Evolutionary conservation across 2,888 invertebrate species (phyloP).

Genomic region (Drosophila neonasuta): DNA sequence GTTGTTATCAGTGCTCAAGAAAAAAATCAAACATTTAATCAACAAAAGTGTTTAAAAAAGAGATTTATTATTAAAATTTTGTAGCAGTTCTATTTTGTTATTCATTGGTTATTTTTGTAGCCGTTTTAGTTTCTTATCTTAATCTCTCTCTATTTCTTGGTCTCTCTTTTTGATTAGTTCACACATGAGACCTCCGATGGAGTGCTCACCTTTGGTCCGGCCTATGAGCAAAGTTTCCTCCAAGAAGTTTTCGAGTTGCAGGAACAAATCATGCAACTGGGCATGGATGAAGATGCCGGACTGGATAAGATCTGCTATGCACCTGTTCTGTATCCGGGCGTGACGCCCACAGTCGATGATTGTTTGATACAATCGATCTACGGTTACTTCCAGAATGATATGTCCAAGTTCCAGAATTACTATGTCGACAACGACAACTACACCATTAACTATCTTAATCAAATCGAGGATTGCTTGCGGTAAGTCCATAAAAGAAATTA

Average conservation of each 20-base stretch:
- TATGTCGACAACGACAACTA: conserved; percentile 77
- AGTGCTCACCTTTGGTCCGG: conserved; percentile 87
- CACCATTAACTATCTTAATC: conserved; percentile 82
- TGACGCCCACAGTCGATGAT: conserved; percentile 83
- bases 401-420: conserved; percentile 82
- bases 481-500: conserved; percentile 31
- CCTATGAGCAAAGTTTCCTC: conserved; percentile 90
- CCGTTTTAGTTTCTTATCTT: too few relatives aligned
- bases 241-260: conserved; percentile 88
- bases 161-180: conserved; percentile 61
- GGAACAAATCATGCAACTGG: conserved; percentile 85
- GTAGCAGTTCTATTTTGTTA: too few relatives aligned
- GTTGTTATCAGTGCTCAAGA: too few relatives aligned
- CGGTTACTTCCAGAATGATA: conserved; percentile 88
- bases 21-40: too few relatives aligned
- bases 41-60: too few relatives aligned
- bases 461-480: conserved; percentile 80
- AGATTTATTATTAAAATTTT: too few relatives aligned
- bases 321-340: conserved; percentile 88
- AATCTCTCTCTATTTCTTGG: too few relatives aligned
- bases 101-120: too few relatives aligned
- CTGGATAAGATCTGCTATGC: conserved; percentile 91
- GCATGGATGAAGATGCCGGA: conserved; percentile 84
- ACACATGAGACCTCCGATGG: conserved; percentile 82
- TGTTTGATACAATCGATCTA: conserved; percentile 93